phyloP scores from a whole-genome alignment of 2,888 invertebrate species.

The Tanytarsus gracilentus region DNA sequence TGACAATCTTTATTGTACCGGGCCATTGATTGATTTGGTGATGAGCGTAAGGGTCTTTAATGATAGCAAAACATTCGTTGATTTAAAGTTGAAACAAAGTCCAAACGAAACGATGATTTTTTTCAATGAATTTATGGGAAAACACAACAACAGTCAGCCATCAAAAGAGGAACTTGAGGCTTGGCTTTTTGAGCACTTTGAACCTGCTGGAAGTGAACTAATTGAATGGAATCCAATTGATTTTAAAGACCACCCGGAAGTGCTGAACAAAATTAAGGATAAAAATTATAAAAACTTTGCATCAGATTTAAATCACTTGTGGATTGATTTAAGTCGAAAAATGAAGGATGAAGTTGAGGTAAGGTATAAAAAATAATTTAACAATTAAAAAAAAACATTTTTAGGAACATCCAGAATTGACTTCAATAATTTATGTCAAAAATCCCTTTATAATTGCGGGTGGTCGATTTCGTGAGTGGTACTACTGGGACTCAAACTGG shows the following conservation, averaged over 20 bases:
- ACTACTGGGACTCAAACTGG: constrained; percentile 97
- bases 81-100: constrained; percentile 67
- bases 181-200: constrained; percentile 48
- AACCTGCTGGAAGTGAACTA: constrained; percentile 62
- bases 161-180: constrained; percentile 37
- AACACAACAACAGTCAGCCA: constrained; percentile 36
- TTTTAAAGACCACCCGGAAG: constrained; percentile 62
- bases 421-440: constrained; percentile 78
- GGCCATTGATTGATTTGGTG: constrained; percentile 66
- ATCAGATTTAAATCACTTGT: constrained; percentile 57
- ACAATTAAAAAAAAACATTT: neutral
- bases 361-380: neutral
- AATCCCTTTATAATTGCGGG: constrained; percentile 84
- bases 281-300: constrained; percentile 64
- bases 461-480: constrained; percentile 78
- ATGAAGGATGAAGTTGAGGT: constrained; percentile 60
- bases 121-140: constrained; percentile 55
- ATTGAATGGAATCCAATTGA: constrained; percentile 62
- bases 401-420: constrained; percentile 52
- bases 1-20: constrained; percentile 76
- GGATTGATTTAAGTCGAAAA: constrained; percentile 68
- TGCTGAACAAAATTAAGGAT: constrained; percentile 59
- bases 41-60: constrained; percentile 70
- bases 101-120: constrained; percentile 55
- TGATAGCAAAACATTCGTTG: constrained; percentile 87